Conservation (phyloP, 2,113 vertebrate species). For the Macquaria ambigua region DNA sequence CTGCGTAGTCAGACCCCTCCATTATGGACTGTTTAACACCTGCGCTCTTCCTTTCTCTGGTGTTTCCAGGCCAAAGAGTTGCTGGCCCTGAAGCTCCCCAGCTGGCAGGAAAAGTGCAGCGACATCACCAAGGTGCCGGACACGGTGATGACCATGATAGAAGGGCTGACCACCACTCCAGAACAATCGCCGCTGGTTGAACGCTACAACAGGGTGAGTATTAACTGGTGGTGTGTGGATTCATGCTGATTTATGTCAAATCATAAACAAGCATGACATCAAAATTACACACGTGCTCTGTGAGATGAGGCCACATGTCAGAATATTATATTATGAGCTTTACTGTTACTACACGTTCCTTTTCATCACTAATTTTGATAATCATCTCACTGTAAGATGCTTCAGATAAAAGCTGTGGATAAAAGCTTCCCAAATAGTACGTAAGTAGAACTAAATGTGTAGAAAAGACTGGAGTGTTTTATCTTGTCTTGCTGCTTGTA, state of each 20-base stretch:
- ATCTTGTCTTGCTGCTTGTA: conserved; percentile 16
- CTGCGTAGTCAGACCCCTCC: not conserved
- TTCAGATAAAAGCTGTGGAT: conserved; percentile 15
- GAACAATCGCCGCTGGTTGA: conserved; percentile 87
- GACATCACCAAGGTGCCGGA: conserved; percentile 94
- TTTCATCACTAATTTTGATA: not conserved
- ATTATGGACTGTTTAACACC: not conserved
- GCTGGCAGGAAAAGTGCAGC: conserved; percentile 93
- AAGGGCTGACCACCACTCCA: conserved; percentile 87
- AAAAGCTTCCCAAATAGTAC: not conserved
- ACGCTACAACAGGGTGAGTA: conserved; percentile 85
- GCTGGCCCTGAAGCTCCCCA: conserved; percentile 88
- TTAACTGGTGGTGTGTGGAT: not conserved
- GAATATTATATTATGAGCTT: not conserved
- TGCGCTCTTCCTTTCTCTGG: not conserved
- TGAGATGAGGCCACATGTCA: not conserved
- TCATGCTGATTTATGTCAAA: not conserved
- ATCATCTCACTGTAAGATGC: not conserved
- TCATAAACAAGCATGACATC: not conserved
- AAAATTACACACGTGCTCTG: not conserved
- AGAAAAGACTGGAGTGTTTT: not conserved
- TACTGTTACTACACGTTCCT: not conserved
- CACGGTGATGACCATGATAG: conserved; percentile 90
- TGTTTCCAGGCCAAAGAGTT: conserved; percentile 89
- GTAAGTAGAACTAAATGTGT: not conserved